Base-by-base conservation (phyloP, 2,113 vertebrate genomes). In the Atractosteus spatula region DNA sequence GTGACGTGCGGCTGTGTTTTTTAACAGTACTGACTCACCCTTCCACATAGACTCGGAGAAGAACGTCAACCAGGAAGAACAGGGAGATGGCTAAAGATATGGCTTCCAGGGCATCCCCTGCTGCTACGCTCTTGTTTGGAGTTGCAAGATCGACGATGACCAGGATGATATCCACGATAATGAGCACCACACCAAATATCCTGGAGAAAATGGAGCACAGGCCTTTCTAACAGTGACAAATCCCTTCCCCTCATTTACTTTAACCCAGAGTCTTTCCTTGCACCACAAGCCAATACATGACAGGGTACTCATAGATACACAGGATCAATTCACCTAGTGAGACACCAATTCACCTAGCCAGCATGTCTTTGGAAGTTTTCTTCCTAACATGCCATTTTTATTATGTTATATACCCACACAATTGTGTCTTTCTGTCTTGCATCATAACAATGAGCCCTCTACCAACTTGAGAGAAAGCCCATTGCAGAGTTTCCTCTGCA, bases 51-150 rank as follows among this genome's bases (percentile, higher is more conserved):
- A 97, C 78, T 13, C 91, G 91, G 71, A 98, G 88, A 69, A 96
- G 83, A 69, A 99, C 89, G 72, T 99, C 97, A 0, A 85, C 0
- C 1, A 96, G 85, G 67, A 98, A 99, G 85, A 98, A 99, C 73
- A 96, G 76, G 2, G 93, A 94, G 84, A 98, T 97, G 75, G 71
- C 77, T 74, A 98, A 87, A 57, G 95, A 97, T 83, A 95, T 47
- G 0, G 73, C 71, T 83, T 85, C 90, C 51, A 92, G 75, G 5
- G 79, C 78, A 0, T 89, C 44, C 51, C 87, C 84, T 44, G 89
- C 72, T 3, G 68, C 44, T 0, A 43, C 71, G 66, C 77, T 82
- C 65, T 41, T 77, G 0, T 74, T 51, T 44, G 74, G 51, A 42
- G 91, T 42, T 1, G 89, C 56, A 3, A 97, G 69, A 71, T 95